Evolutionary conservation across 2,888 invertebrate species (phyloP), one percentile per base, ranked within the genome.

Genomic region (Scrobipalpa atriplicella): DNA sequence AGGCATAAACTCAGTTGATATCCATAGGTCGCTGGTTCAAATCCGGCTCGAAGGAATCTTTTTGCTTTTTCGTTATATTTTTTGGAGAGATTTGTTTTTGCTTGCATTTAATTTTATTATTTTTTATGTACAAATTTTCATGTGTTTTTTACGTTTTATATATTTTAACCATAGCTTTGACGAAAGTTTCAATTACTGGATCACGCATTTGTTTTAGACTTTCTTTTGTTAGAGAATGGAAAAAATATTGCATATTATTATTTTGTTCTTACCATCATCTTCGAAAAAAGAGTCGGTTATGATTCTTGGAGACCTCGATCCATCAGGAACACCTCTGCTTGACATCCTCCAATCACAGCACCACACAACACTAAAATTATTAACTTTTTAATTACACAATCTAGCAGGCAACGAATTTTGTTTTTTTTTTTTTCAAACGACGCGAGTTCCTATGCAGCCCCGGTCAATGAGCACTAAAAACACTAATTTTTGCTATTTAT

Each of bases 21-120:
- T 93, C 93, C 93, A 93, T 93, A 93, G 93, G 94, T 94, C 93
- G 92, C 94, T 94, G 93, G 93, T 94, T 93, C 93, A 93, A 93
- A 93, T 93, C 93, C 93, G 93, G 93, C 92, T 93, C 93, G 93
- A 93, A 93, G 93, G 93, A 93, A 52, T 70, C 43, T 79, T 80
- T 85, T 81, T 69, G 65, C 71, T 67, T 64, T 71, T 68, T 71
- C 18, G 16, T 9, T 13, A 8, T 41, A 1, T 41, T 62, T 41
- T 61, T 38, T n/a, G 1, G 16, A 29, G 16, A 38, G 11, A 56
- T 19, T 21, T 41, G 65, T 61, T 62, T 65, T 65, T 62, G n/a
- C 38, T 62, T 51, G 18, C 56, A 58, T 29, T 36, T 58, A n/a
- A n/a, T 58, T 58, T 7, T 8, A 41, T 29, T 29, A 2, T 29